phyloP scores from a whole-genome alignment of 2,888 invertebrate genomes.

The Ormia ochracea region DNA sequence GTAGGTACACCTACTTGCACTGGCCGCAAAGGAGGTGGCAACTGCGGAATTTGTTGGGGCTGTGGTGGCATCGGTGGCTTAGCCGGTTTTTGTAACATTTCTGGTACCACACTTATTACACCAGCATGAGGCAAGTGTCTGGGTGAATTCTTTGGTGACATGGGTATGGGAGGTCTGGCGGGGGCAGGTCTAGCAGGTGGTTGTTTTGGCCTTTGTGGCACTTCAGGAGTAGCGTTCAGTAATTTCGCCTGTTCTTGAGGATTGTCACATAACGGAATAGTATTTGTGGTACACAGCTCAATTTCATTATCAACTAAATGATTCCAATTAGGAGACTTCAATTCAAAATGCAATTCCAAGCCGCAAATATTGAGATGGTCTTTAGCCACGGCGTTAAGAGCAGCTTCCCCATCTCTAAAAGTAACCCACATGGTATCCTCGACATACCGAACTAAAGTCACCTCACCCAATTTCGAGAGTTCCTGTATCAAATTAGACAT shows the following conservation, averaged over 20 bases:
- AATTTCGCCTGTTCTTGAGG: conserved; percentile 71
- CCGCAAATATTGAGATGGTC: conserved; percentile 81
- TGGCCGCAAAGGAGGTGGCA: conserved; percentile 53
- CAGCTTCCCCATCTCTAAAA: conserved; percentile 92
- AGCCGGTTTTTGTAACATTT: conserved; percentile 69
- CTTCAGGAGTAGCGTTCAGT: conserved; percentile 78
- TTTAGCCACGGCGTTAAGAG: conserved; percentile 84
- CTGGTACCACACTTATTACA: conserved; percentile 78
- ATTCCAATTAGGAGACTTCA: conserved; percentile 92
- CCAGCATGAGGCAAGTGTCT: conserved; percentile 78
- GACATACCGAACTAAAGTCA: conserved; percentile 93
- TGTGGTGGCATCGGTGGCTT: conserved; percentile 72
- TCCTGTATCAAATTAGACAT: conserved; percentile 88
- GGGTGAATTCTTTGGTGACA: conserved; percentile 78
- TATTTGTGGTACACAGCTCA: conserved; percentile 89
- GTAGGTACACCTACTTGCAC: conserved; percentile 43
- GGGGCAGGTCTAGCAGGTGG: conserved; percentile 79
- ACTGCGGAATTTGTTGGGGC: conserved; percentile 66
- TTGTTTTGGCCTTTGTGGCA: conserved; percentile 77
- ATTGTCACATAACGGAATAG: conserved; percentile 83
- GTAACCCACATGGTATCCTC: conserved; percentile 94
- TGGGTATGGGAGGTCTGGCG: conserved; percentile 79
- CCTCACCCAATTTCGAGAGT: conserved; percentile 90
- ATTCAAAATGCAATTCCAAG: conserved; percentile 82
- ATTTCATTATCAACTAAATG: conserved; percentile 89